Evolutionary conservation across 1,140 invertebrate genomes (phyloP).

Genomic region (Drepana arcuata): DNA sequence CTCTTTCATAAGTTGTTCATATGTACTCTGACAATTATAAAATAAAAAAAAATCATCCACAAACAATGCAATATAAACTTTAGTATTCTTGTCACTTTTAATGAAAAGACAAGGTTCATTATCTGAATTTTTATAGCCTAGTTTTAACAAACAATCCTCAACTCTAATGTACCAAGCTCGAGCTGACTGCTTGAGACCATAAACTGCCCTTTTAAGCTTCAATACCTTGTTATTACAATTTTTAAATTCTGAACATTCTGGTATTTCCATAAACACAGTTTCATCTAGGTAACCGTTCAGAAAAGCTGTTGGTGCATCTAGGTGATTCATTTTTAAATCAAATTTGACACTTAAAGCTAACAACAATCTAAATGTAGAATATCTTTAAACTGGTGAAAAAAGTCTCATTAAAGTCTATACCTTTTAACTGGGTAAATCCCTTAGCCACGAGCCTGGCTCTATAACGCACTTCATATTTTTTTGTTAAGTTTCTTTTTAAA

Average conservation of each 20-base stretch:
- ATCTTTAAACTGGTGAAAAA: slow-evolving; percentile 4
- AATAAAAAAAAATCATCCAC: slow-evolving; percentile 1
- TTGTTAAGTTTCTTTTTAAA: slow-evolving; percentile 1
- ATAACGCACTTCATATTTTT: not conserved
- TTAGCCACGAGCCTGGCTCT: slow-evolving; percentile 2
- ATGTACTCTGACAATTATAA: not conserved
- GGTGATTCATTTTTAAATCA: not conserved
- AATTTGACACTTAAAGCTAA: slow-evolving; percentile 3
- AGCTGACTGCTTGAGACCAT: slow-evolving; percentile 2
- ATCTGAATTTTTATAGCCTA: slow-evolving; percentile 1
- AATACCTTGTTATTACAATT: slow-evolving; percentile 2
- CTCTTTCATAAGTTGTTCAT: not conserved
- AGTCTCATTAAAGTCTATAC: slow-evolving; percentile 7
- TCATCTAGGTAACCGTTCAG: slow-evolving; percentile 2
- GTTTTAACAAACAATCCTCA: slow-evolving; percentile 1
- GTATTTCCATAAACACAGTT: slow-evolving; percentile 5
- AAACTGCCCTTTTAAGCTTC: slow-evolving; percentile 2
- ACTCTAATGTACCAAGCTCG: not conserved
- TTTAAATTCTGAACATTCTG: slow-evolving; percentile 2
- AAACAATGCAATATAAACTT: not conserved
- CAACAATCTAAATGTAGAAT: slow-evolving; percentile 4
- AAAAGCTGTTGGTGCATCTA: slow-evolving; percentile 6
- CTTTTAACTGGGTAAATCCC: not conserved
- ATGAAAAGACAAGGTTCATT: slow-evolving; percentile 2
- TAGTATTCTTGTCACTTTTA: not conserved